phyloP scores from a whole-genome alignment of 2,113 vertebrate genomes.

The Anthoscopus minutus region DNA sequence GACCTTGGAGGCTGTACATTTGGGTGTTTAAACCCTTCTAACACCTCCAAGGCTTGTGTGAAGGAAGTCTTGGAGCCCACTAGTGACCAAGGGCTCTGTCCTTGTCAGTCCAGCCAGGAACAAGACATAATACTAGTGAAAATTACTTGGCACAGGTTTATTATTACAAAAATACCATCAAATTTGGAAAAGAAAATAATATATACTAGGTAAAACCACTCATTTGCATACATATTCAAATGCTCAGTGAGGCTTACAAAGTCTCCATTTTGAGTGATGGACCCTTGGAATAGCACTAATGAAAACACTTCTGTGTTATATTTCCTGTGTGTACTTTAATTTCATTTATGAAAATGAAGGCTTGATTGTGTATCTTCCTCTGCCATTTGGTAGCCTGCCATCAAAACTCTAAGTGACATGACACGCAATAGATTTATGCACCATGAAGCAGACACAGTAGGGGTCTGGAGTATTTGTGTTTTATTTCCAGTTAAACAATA shows the following conservation, averaged over 20 bases:
- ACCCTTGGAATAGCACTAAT: not conserved
- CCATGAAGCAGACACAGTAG: slow-evolving; percentile 66
- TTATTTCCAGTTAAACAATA: slow-evolving; percentile 75
- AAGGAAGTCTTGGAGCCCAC: not conserved
- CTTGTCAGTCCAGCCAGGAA: not conserved
- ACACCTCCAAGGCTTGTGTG: not conserved
- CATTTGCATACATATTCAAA: not conserved
- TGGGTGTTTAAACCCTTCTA: not conserved
- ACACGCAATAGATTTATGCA: slow-evolving; percentile 63
- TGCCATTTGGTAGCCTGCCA: slow-evolving; percentile 68
- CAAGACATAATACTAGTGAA: not conserved
- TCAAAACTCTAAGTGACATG: slow-evolving; percentile 69
- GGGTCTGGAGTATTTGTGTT: slow-evolving; percentile 69
- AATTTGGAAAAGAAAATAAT: not conserved
- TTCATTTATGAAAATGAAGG: slow-evolving; percentile 55
- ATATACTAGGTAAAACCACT: not conserved
- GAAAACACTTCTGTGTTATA: slow-evolving; percentile 24
- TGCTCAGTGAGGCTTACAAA: not conserved
- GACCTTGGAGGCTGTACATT: not conserved
- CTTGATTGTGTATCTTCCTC: slow-evolving; percentile 58
- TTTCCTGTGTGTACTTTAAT: slow-evolving; percentile 23
- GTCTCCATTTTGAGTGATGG: not conserved
- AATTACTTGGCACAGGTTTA: not conserved
- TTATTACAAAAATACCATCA: not conserved
- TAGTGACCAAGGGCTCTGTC: not conserved